Evolutionary conservation across 1,140 invertebrate genomes (phyloP).

Genomic region (Araneus ventricosus): DNA sequence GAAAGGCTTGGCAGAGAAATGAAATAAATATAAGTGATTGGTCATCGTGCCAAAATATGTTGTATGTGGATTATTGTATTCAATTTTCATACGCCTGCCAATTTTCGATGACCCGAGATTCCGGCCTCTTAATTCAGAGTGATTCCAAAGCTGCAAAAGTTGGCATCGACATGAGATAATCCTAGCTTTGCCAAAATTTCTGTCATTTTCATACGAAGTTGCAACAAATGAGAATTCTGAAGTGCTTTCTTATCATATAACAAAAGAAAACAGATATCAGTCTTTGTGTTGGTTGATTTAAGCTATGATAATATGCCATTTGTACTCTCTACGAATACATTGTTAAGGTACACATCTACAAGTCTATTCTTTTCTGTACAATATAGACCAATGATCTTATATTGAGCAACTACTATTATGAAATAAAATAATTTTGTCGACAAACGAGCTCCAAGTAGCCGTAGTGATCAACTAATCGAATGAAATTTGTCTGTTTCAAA

Average conservation of each 20-base stretch:
- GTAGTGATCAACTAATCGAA: no score
- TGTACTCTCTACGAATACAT: no score
- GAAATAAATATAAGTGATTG: background rate
- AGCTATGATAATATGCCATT: no score
- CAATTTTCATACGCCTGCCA: background rate
- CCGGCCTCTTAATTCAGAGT: conserved; percentile 6
- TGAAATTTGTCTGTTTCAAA: no score
- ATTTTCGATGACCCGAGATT: background rate
- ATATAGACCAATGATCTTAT: no score
- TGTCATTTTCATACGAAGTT: background rate
- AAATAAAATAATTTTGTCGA: no score
- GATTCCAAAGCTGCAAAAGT: background rate
- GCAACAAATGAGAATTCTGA: conserved; percentile 15
- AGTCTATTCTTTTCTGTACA: no score
- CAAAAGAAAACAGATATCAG: background rate
- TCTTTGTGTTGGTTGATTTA: no score
- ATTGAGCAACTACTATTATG: no score
- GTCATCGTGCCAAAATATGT: conserved; percentile 7
- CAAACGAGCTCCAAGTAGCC: no score
- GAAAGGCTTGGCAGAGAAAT: background rate
- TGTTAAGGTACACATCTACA: no score
- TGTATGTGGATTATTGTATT: background rate
- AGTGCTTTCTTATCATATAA: background rate
- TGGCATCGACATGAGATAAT: background rate
- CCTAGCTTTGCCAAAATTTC: background rate